Evolutionary conservation across 2,113 vertebrate species (phyloP).

Genomic region (Anhinga rufa): DNA sequence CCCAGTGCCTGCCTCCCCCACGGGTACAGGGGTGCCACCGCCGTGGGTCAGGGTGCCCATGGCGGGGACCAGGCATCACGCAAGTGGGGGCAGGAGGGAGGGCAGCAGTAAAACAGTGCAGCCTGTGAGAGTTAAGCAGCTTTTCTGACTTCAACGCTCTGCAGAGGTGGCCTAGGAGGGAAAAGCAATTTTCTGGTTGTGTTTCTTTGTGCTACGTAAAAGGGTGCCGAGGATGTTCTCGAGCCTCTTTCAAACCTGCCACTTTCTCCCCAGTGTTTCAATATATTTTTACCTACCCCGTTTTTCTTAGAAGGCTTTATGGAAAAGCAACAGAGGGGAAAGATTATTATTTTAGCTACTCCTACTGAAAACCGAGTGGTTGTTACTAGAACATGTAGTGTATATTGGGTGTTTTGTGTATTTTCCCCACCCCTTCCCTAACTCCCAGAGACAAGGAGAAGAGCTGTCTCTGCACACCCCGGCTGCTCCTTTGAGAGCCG

Average conservation of each 20-base stretch:
- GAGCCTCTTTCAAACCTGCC: neutral
- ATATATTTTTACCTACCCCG: neutral
- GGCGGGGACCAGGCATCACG: neutral
- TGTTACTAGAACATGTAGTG: rapidly evolving
- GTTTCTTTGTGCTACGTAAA: neutral
- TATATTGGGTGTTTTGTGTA: neutral
- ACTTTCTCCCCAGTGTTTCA: neutral
- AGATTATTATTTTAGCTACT: neutral
- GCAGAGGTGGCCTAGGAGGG: neutral
- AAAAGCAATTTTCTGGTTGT: neutral
- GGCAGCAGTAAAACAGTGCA: neutral
- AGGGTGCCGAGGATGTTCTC: neutral
- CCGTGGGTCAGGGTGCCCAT: rapidly evolving
- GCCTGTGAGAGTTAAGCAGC: neutral
- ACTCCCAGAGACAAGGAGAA: neutral
- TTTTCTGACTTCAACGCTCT: neutral
- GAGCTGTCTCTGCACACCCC: neutral
- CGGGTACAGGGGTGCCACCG: rapidly evolving
- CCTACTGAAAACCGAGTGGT: neutral
- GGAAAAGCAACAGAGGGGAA: neutral
- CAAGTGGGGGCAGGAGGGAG: neutral
- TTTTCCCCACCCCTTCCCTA: neutral
- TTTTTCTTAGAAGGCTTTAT: neutral
- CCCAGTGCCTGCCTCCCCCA: neutral
- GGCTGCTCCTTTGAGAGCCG: neutral